Evolutionary conservation across 2,113 vertebrate species (phyloP).

Genomic region (Phalacrocorax brasilianus): DNA sequence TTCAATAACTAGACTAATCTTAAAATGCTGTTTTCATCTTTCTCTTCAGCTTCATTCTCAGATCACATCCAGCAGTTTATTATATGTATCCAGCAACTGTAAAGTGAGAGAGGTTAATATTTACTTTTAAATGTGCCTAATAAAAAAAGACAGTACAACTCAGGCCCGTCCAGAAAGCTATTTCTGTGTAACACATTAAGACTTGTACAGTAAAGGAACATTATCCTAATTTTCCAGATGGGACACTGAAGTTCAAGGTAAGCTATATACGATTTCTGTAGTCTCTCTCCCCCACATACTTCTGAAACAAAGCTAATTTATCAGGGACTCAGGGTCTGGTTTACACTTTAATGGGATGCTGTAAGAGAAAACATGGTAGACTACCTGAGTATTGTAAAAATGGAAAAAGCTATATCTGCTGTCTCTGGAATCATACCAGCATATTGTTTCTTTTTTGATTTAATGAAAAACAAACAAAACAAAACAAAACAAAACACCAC

Average conservation of each 20-base stretch:
- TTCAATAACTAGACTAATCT: neutral
- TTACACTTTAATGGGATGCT: neutral
- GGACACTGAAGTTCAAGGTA: neutral
- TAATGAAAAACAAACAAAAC: neutral
- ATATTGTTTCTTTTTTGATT: neutral
- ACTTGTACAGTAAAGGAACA: neutral
- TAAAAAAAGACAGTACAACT: neutral
- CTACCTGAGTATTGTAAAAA: neutral
- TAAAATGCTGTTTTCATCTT: neutral
- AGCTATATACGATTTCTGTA: neutral
- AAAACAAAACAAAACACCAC: neutral
- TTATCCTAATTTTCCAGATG: neutral
- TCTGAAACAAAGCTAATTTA: neutral
- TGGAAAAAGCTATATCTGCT: neutral
- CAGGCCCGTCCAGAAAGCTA: neutral
- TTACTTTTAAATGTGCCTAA: neutral
- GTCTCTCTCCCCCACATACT: neutral
- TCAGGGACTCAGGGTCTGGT: neutral
- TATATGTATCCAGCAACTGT: neutral
- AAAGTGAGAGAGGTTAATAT: neutral
- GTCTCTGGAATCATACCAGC: neutral
- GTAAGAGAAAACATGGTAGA: neutral
- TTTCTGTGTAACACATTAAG: neutral
- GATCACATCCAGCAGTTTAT: neutral
- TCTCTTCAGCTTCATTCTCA: neutral